Evolutionary conservation across 2,888 invertebrate species (phyloP).

Genomic region (Phragmatobia fuliginosa): DNA sequence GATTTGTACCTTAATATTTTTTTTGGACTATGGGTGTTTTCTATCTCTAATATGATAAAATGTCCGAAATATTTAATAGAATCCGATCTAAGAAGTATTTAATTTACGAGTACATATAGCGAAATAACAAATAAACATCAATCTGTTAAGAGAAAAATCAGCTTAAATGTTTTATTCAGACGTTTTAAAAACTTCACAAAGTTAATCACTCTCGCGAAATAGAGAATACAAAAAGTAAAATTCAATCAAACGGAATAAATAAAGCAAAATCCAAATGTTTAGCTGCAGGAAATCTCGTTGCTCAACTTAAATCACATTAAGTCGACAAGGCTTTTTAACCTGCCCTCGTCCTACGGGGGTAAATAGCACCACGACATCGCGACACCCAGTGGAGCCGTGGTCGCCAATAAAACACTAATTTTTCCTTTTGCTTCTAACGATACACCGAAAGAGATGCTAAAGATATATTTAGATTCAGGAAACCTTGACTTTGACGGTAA

Average conservation of each 20-base stretch:
- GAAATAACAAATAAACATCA: background rate
- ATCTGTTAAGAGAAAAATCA: background rate
- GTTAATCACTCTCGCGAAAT: background rate
- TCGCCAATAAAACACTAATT: slow-evolving; percentile 79
- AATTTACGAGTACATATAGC: too few species aligned
- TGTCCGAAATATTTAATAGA: too few species aligned
- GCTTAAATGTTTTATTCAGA: background rate
- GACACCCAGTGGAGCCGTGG: slow-evolving; percentile 67
- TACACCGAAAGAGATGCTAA: slow-evolving; percentile 29
- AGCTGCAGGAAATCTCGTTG: slow-evolving; percentile 60
- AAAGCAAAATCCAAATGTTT: slow-evolving; percentile 48
- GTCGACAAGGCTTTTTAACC: slow-evolving; percentile 64
- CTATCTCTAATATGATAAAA: too few species aligned
- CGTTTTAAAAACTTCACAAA: background rate
- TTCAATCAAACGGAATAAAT: slow-evolving; percentile 32
- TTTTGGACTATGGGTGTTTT: too few species aligned
- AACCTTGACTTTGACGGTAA: too few species aligned
- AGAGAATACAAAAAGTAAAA: slow-evolving; percentile 29
- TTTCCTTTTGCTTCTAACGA: slow-evolving; percentile 52
- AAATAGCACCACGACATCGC: slow-evolving; percentile 67
- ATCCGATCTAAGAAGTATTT: too few species aligned
- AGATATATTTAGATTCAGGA: background rate
- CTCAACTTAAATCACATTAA: slow-evolving; percentile 67
- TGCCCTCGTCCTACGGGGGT: slow-evolving; percentile 53
- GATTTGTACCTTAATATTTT: too few species aligned